A percentile compares a stretch with the other conserved stretches of the same genome.
These are phyloP conservation scores for Leguminivora glycinivorella DNA, from an alignment of 1,140 invertebrate species.

Conservation along the genomic window DNA sequence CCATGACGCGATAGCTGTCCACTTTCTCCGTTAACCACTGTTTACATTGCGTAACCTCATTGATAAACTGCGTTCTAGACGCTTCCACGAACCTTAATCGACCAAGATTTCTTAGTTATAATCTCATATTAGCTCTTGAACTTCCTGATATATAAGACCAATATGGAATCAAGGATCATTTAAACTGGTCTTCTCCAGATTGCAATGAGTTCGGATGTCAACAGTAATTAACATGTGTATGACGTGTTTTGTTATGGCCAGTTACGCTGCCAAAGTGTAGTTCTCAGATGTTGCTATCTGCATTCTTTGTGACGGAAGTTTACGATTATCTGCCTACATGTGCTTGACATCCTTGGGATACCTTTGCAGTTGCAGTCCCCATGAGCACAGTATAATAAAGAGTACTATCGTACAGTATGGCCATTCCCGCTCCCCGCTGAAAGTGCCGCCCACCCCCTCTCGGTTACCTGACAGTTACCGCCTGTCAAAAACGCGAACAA, in stretches of 20 bases:
- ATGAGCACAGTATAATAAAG: too few relatives aligned
- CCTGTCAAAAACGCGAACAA: too few relatives aligned
- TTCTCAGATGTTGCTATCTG: background rate
- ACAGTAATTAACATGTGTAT: background rate
- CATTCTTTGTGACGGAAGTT: background rate
- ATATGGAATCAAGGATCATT: background rate
- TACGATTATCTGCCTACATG: background rate
- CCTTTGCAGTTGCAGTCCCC: background rate
- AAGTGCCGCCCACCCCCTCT: too few relatives aligned
- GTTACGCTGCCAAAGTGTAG: background rate
- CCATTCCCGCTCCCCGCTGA: too few relatives aligned
- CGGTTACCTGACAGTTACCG: too few relatives aligned
- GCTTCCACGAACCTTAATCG: background rate
- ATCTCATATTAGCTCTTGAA: too few relatives aligned
- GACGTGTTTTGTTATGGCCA: background rate
- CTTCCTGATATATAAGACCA: background rate
- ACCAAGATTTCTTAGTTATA: background rate
- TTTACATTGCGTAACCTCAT: background rate
- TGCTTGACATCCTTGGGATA: background rate
- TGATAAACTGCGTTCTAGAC: constrained; percentile 8
- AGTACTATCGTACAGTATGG: too few relatives aligned
- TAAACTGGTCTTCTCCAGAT: background rate
- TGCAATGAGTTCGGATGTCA: background rate
- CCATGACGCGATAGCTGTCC: background rate
- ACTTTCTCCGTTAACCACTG: background rate